Percentiles rank a stretch among this genome's conserved stretches.
Evolutionary conservation across 2,888 invertebrate species (phyloP).

Genomic region (Pinctada fucata): DNA sequence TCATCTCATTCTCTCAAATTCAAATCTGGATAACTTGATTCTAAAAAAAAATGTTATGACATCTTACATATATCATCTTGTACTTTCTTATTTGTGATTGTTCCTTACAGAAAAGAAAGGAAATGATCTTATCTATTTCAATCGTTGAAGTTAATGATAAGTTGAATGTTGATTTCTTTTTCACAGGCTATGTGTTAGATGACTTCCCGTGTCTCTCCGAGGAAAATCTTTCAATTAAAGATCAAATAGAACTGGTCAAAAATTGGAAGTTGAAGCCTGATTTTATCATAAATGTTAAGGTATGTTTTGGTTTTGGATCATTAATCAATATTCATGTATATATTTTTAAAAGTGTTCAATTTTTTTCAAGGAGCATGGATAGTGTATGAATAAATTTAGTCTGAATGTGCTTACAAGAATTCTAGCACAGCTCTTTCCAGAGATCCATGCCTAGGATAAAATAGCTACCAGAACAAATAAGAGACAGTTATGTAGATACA

Average conservation of each 20-base stretch:
- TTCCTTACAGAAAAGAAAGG: no score
- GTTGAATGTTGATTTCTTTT: no score
- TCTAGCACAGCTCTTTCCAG: no score
- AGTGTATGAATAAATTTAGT: no score
- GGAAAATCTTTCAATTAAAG: constrained; percentile 69
- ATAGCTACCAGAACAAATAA: no score
- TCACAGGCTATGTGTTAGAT: constrained; percentile 75
- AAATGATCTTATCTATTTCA: no score
- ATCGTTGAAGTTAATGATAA: no score
- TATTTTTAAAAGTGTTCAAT: background rate
- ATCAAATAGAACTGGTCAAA: constrained; percentile 75
- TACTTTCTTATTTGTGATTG: background rate
- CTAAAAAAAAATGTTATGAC: background rate
- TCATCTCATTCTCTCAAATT: background rate
- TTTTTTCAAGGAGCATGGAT: no score
- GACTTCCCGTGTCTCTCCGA: constrained; percentile 75
- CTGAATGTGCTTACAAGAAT: no score
- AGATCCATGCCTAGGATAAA: no score
- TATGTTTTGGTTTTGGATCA: constrained; percentile 34
- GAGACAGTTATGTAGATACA: no score
- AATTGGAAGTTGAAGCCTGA: constrained; percentile 76
- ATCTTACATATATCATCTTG: background rate
- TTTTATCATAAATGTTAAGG: constrained; percentile 76
- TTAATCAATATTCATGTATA: background rate
- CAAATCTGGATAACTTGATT: background rate